Base-by-base conservation (phyloP, 2,888 invertebrate species). In the Leucophenga maculata region DNA sequence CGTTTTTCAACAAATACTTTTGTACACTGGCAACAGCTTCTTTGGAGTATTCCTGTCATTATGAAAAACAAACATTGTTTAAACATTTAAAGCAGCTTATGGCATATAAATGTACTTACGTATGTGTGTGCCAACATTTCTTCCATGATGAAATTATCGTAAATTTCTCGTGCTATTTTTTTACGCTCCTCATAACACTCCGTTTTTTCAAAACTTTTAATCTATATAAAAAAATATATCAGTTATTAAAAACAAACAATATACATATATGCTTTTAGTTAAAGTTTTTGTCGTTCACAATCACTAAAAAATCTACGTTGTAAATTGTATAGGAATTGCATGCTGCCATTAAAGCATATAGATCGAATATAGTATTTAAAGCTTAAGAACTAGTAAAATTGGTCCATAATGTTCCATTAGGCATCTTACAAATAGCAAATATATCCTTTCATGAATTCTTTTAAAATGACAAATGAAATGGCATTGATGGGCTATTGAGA, bases 121-220 rank as follows among this genome's bases (percentile, higher is more conserved):
- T 99, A 98, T 85, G 98, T 94, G 91, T 98, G 97, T 79, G 99
- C 96, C 89, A 99, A 92, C 89, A 99, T 93, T 92, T 99, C 99
- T 90, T 98, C 98, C 99, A 99, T 99, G 88, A 99, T 99, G 92
- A 97, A 99, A 91, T 97, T 98, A 91, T 99, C 99, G 91, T 99
- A 99, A 87, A 99, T 97, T 90, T 98, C 97, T 86, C 96, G 93
- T 74, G 98, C 98, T 86, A 96, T 93, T 89, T 96, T 95, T 90
- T 95, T 94, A 87, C 99, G 92, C 87, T 99, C 99, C 85, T 99
- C 99, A 75, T 95, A 93, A 85, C 97, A 96, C 90, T 99, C 99
- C 88, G 99, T 92, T 91, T 99, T 99, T 91, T 99, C 98, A 91
- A 96, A 99, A 89, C 94, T 93, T 91, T 97, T 99, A 88, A 99